Evolutionary conservation across 2,888 invertebrate species (phyloP).

Genomic region (Noctua comes): DNA sequence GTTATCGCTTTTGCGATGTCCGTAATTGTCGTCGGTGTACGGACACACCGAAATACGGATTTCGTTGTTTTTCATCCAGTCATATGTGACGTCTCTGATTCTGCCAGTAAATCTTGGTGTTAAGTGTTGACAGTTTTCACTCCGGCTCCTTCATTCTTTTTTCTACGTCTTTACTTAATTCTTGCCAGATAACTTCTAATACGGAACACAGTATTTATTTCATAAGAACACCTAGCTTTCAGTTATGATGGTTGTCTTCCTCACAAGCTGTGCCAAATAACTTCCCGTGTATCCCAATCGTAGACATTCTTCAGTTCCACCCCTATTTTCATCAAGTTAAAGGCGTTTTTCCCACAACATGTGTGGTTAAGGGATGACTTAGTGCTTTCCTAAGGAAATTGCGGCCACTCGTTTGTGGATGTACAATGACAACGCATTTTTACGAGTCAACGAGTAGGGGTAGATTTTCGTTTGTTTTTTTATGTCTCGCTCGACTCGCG

Average conservation of each 20-base stretch:
- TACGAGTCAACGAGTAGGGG: constrained; percentile 72
- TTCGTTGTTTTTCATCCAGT: neutral
- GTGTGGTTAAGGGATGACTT: constrained; percentile 86
- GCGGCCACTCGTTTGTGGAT: constrained; percentile 83
- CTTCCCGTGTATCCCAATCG: constrained; percentile 70
- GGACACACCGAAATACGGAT: too few relatives aligned
- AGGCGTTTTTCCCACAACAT: constrained; percentile 83
- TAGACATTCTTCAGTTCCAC: constrained; percentile 74
- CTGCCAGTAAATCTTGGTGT: neutral
- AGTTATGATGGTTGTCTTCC: neutral
- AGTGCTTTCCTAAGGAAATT: constrained; percentile 84
- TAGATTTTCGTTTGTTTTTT: constrained; percentile 62
- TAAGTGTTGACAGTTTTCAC: neutral
- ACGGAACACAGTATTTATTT: neutral
- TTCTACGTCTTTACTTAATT: neutral
- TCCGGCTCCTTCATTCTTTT: neutral
- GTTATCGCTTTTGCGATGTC: neutral
- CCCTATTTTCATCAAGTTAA: constrained; percentile 80
- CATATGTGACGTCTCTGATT: neutral
- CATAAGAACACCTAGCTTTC: neutral
- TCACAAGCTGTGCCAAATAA: constrained; percentile 58
- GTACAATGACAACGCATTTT: constrained; percentile 85
- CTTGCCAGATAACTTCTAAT: neutral
- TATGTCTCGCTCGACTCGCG: constrained; percentile 48
- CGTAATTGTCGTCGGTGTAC: neutral